Evolutionary conservation across 1,140 invertebrate species (phyloP), one percentile per base, ranked within the genome.

Genomic region (Metaphire vulgaris): DNA sequence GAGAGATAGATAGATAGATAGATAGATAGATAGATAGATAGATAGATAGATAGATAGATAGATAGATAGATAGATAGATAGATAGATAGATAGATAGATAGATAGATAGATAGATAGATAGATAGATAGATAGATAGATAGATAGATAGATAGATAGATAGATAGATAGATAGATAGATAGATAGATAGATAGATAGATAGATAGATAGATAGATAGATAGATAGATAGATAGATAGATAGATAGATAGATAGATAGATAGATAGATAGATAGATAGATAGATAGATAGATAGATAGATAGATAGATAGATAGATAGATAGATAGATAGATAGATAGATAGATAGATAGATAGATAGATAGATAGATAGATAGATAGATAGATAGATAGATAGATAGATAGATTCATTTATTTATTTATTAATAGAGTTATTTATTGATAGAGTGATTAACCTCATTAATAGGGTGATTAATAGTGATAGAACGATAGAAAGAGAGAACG

Each of bases 151-250:
- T 56, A 56, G 41, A 21, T 56, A 56, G 41, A 21, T 56, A 56
- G 41, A 56, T 56, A 56, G 41, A 21, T 56, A 56, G 41, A 21
- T 56, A 56, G 41, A 21, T 56, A 56, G 41, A 21, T 56, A 56
- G 41, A 21, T 56, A 56, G 41, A 21, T 56, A 56, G 41, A 21
- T 56, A 56, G 41, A 21, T 56, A 56, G 41, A 21, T 56, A 56
- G 41, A 56, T 56, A 56, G 41, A 56, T 56, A 56, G 41, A 56
- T 56, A 56, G 41, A 56, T 56, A 56, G 41, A 56, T 56, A 21
- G 41, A 56, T 56, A 56, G 41, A 56, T 56, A 56, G 41, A 56
- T 56, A 56, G 41, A 56, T 56, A 56, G 41, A 56, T 56, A 56
- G 41, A 56, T 56, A 56, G 41, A 56, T 56, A 56, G 41, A 56